phyloP scores from a whole-genome alignment of 2,113 vertebrate species.

The Cololabis saira region DNA sequence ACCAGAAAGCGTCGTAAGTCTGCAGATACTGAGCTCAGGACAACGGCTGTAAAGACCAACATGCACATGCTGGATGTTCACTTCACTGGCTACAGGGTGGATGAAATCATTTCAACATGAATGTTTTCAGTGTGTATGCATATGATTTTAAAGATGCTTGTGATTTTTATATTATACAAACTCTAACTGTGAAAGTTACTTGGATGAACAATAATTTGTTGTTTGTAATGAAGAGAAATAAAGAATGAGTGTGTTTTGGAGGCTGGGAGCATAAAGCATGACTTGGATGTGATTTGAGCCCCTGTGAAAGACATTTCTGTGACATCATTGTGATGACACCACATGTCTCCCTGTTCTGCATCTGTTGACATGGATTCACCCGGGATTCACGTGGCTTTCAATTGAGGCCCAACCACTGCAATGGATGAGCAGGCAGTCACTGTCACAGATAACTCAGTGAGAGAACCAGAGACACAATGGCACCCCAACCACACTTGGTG shows the following conservation, averaged over 20 bases:
- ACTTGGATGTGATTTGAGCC: slow-evolving; percentile 35
- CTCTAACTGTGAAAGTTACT: slow-evolving; percentile 16
- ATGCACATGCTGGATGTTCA: slow-evolving; percentile 17
- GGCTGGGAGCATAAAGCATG: neutral
- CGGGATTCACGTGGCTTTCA: slow-evolving; percentile 48
- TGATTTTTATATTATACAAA: slow-evolving; percentile 1
- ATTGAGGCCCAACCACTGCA: slow-evolving; percentile 34
- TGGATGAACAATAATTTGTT: neutral
- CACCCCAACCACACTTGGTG: slow-evolving; percentile 54
- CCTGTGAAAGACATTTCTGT: slow-evolving; percentile 10
- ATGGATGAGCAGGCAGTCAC: slow-evolving; percentile 52
- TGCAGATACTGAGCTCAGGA: neutral
- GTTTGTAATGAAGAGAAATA: slow-evolving; percentile 19
- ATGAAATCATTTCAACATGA: slow-evolving; percentile 14
- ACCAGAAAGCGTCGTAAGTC: slow-evolving; percentile 58
- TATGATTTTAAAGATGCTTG: slow-evolving; percentile 9
- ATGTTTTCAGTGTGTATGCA: slow-evolving; percentile 15
- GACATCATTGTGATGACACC: slow-evolving; percentile 23
- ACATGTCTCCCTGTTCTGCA: slow-evolving; percentile 29
- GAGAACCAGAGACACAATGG: slow-evolving; percentile 58
- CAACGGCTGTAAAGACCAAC: slow-evolving; percentile 22
- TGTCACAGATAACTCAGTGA: slow-evolving; percentile 66
- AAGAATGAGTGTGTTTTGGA: slow-evolving; percentile 19
- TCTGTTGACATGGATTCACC: slow-evolving; percentile 45
- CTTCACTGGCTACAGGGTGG: slow-evolving; percentile 1